These are phyloP conservation scores for Kradibia gibbosae DNA, from an alignment of 1,140 invertebrate genomes.

Conservation along the genomic window DNA sequence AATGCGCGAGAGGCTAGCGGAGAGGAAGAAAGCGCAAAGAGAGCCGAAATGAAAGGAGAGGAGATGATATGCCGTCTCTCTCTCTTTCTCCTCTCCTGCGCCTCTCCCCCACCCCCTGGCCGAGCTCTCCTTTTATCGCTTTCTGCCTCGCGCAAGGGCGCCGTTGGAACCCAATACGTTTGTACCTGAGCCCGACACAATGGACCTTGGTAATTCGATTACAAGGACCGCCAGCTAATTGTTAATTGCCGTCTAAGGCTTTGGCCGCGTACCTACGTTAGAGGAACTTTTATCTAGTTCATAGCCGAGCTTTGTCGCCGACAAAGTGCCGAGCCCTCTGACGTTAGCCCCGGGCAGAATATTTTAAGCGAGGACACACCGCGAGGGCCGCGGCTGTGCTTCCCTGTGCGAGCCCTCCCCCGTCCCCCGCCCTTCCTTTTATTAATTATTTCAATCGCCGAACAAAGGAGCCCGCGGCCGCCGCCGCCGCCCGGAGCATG, in stretches of 20 bases:
- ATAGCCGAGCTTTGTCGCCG: slow-evolving; percentile 58
- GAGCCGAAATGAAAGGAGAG: slow-evolving; percentile 11
- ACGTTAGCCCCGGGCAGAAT: slow-evolving; percentile 20
- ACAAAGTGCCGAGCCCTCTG: slow-evolving; percentile 64
- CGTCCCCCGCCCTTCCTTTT: background rate
- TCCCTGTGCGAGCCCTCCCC: background rate
- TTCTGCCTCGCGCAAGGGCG: slow-evolving; percentile 41
- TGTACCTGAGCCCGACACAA: slow-evolving; percentile 71
- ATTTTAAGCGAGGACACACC: slow-evolving; percentile 22
- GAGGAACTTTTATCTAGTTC: slow-evolving; percentile 43
- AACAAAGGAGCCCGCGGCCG: background rate
- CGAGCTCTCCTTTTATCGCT: background rate
- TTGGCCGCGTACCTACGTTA: slow-evolving; percentile 4
- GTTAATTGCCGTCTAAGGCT: slow-evolving; percentile 70
- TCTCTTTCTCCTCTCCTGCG: background rate
- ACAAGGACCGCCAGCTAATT: slow-evolving; percentile 74
- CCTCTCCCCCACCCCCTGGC: too few relatives aligned
- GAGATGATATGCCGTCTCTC: background rate
- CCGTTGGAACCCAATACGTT: slow-evolving; percentile 70
- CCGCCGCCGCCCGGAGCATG: background rate
- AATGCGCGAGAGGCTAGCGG: slow-evolving; percentile 11
- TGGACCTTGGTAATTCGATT: slow-evolving; percentile 71
- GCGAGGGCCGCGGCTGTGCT: background rate
- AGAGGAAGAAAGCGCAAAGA: background rate
- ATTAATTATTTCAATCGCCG: slow-evolving; percentile 30